Conservation (phyloP, 1,140 invertebrate species). For the Acromyrmex echinatior region DNA sequence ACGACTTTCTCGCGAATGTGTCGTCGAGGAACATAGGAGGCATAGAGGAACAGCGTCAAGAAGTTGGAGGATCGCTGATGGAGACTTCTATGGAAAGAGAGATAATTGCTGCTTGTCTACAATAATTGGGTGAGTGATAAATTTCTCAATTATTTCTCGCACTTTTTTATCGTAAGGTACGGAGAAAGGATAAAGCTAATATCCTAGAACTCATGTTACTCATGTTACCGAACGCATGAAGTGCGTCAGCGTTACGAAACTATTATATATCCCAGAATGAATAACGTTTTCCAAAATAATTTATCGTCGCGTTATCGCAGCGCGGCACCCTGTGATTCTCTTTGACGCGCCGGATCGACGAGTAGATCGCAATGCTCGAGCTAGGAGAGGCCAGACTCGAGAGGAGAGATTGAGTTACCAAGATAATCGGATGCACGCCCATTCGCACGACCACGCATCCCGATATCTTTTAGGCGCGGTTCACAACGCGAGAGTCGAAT, state of each 20-base stretch:
- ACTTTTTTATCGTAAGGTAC: background rate
- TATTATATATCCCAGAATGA: background rate
- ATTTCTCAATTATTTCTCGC: background rate
- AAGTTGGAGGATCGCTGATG: too few species aligned
- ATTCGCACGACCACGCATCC: conserved; percentile 77
- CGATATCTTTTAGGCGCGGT: conserved; percentile 75
- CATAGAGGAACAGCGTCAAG: background rate
- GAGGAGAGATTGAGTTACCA: conserved; percentile 82
- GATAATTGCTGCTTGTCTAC: background rate
- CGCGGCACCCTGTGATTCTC: conserved; percentile 43
- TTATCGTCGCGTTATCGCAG: background rate
- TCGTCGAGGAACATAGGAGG: background rate
- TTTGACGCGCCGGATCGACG: conserved; percentile 61
- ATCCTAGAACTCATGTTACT: background rate
- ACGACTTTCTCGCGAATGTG: background rate
- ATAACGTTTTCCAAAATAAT: conserved; percentile 11
- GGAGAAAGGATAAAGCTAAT: background rate
- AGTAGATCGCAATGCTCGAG: conserved; percentile 47
- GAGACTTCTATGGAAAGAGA: background rate
- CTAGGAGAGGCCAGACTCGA: conserved; percentile 69
- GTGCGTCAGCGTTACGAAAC: background rate
- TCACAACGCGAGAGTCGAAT: conserved; percentile 61
- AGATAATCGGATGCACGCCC: conserved; percentile 83
- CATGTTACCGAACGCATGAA: background rate
- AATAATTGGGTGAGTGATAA: background rate